Evolutionary conservation across 2,888 invertebrate genomes (phyloP), one percentile per base, ranked within the genome.

Genomic region (Pseudanteris insignis): DNA sequence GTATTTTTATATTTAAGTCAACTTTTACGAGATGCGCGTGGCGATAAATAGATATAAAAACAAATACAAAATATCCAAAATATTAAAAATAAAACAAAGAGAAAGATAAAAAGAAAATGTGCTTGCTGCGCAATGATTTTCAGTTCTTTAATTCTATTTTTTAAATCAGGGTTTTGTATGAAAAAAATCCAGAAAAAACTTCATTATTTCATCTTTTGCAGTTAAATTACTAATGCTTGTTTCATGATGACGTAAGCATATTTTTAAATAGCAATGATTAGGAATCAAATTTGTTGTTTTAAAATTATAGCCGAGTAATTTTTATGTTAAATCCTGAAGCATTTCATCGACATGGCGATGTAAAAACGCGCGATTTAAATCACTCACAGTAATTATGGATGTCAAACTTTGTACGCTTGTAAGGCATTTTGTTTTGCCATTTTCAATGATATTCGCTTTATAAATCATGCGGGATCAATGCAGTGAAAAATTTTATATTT

Each of bases 1-100:
- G 78, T 79, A 79, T 79, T 79, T 79, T 78, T 79, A 78, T 75
- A 76, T 78, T 78, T 78, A 79, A 78, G 77, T 79, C 76, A 78
- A 74, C 57, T 58, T 63, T 59, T 61, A 33, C 28, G 51, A 40
- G 40, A 63, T 48, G 24, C 32, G 36, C 43, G 54, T 60, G 60
- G 55, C 51, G 51, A 48, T 40, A 50, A 61, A 62, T 33, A 46
- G 32, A 43, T 2, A 9, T 11, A 5, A 28, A 28, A 34, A 47
- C 21, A 28, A 30, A 34, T 25, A 7, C 6, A 15, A 25, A 32
- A n/a, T n/a, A n/a, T n/a, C n/a, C n/a, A n/a, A n/a, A n/a, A 44
- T 26, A 18, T 18, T 6, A 3, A 18, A 30, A 32, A 24, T 5
- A 32, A 46, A 18, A 15, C 12, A 12, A 13, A 25, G 30, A 30